Conservation (phyloP, 2,797 vertebrate species). For the Phaenicophaeus curvirostris region DNA sequence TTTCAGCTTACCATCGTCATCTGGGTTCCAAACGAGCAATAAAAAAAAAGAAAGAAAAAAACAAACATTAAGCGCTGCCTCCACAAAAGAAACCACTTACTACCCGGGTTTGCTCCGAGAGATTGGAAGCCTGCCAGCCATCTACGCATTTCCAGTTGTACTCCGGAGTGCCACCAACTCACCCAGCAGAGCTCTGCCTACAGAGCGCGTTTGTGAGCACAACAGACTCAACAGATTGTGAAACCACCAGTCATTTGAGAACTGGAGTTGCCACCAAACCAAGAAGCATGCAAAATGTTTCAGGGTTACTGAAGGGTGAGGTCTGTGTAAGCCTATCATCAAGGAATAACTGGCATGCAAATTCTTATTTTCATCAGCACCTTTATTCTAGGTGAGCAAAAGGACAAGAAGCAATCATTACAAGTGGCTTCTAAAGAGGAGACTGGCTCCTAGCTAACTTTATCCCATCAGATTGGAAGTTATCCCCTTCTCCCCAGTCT, state of each 20-base stretch:
- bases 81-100: neutral
- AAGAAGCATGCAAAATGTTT: neutral
- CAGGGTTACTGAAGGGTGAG: neutral
- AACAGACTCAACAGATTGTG: neutral
- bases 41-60: neutral
- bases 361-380: neutral
- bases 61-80: neutral
- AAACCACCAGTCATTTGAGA: neutral
- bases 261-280: neutral
- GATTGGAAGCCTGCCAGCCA: neutral
- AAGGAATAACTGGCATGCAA: neutral
- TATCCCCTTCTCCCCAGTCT: neutral
- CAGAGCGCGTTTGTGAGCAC: neutral
- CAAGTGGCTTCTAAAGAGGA: neutral
- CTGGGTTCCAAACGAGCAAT: conserved; percentile 16
- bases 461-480: accelerated
- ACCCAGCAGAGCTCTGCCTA: neutral
- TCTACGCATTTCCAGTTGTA: neutral
- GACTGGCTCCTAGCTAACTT: neutral
- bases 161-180: neutral
- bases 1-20: conserved; percentile 47
- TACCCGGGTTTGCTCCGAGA: neutral
- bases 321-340: neutral
- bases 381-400: neutral
- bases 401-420: neutral